phyloP scores from a whole-genome alignment of 1,140 invertebrate species.

The honey bee (Apis mellifera) region Amel_HAv3.1 CM009936.2:15618501-15619000 shows the following conservation, averaged over 20 bases:
- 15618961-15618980: not conserved
- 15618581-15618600: slow-evolving; percentile 43
- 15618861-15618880: not conserved
- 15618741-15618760: no score
- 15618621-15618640: not conserved
- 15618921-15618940: slow-evolving; percentile 6
- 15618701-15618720: no score
- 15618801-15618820: no score
- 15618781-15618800: no score
- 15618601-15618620: not conserved
- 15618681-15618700: no score
- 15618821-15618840: not conserved
- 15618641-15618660: not conserved
- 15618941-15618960: not conserved
- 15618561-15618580: slow-evolving; percentile 36
- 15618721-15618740: no score
- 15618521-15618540: slow-evolving; percentile 22
- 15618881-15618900: slow-evolving; percentile 1
- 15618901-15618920: not conserved
- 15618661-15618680: no score
- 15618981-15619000: no score
- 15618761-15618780: no score
- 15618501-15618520: slow-evolving; percentile 58
- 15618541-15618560: slow-evolving; percentile 5
- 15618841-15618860: not conserved